Evolutionary conservation across 2,797 vertebrate species (phyloP), one percentile per base, ranked within the genome.

Genomic region (Macropus fuliginosus): DNA sequence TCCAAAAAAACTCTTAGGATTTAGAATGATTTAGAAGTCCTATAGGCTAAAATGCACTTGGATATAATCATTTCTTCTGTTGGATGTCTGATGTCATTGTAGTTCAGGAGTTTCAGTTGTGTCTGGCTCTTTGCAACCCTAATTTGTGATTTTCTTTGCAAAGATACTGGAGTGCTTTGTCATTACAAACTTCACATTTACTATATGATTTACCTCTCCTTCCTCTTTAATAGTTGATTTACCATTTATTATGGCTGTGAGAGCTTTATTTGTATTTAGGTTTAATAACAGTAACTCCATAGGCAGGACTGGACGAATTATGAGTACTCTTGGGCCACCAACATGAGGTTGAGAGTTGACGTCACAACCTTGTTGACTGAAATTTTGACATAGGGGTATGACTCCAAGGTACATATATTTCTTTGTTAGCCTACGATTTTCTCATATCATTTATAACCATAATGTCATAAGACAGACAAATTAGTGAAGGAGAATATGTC

Each of bases 401-500:
- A 92, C 40, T 29, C 59, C 21, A 95, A 29, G 40, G 81, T 59
- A 8, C 21, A 66, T 91, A 91, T 14, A 93, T 56, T 93, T 96
- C 93, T 24, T 94, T 54, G 92, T 92, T 46, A 93, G 54, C 3
- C 14, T 92, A 54, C 81, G 55, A 95, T 92, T 96, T 97, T 94
- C 40, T 95, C 56, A 55, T 55, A 93, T 57, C 16, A 92, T 91
- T 91, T 95, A 91, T 27, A 93, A 54, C 90, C 87, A 95, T 93
- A 95, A 62, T 74, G 93, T 55, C 6, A 93, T 94, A 90, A 91
- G 31, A 90, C 6, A 95, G 92, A 55, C 52, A 92, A 11, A 1
- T 0, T n/a, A 95, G 56, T 90, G 91, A 62, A 11, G 0, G 40
- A 93, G 95, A 92, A 62, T 34, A 29, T 87, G 34, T 56, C 91